Conservation (phyloP, 2,888 invertebrate species). For the Pegoplata infirma region DNA sequence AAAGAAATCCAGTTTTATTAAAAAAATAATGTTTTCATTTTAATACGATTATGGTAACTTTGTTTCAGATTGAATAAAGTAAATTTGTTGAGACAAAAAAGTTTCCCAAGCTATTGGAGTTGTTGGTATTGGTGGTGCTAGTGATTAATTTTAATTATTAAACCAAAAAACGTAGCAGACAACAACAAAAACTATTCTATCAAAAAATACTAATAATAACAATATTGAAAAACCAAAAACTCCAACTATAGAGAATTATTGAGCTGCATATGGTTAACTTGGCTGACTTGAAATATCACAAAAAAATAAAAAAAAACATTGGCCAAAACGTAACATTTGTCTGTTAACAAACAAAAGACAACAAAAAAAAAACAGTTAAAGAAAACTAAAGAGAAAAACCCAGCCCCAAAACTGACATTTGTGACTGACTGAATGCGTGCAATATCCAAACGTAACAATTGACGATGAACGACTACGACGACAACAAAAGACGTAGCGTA, state of each 20-base stretch:
- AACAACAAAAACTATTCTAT: constrained; percentile 14
- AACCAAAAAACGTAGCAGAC: constrained; percentile 52
- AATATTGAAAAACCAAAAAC: constrained; percentile 21
- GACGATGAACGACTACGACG: neutral
- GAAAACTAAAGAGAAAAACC: constrained; percentile 27
- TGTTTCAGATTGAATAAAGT: constrained; percentile 2
- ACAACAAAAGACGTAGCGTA: constrained; percentile 13
- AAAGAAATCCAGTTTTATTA: too few species aligned
- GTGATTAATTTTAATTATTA: constrained; percentile 56
- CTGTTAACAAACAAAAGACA: constrained; percentile 6
- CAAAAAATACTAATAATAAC: neutral
- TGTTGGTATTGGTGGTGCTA: neutral
- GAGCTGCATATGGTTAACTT: constrained; percentile 5
- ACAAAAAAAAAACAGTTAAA: constrained; percentile 2
- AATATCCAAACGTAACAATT: constrained; percentile 11
- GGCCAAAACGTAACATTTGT: constrained; percentile 20
- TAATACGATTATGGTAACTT: constrained; percentile 26
- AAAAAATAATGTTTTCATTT: neutral
- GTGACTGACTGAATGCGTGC: constrained; percentile 63
- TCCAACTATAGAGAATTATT: constrained; percentile 29
- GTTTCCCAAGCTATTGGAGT: constrained; percentile 39
- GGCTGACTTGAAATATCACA: neutral
- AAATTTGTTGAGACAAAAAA: constrained; percentile 29
- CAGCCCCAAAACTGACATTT: constrained; percentile 57
- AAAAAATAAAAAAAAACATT: neutral